Percentiles rank a stretch among this genome's conserved stretches.
These are phyloP conservation scores for Apantesis nais DNA, from an alignment of 2,888 invertebrate species.

Conservation along the genomic window DNA sequence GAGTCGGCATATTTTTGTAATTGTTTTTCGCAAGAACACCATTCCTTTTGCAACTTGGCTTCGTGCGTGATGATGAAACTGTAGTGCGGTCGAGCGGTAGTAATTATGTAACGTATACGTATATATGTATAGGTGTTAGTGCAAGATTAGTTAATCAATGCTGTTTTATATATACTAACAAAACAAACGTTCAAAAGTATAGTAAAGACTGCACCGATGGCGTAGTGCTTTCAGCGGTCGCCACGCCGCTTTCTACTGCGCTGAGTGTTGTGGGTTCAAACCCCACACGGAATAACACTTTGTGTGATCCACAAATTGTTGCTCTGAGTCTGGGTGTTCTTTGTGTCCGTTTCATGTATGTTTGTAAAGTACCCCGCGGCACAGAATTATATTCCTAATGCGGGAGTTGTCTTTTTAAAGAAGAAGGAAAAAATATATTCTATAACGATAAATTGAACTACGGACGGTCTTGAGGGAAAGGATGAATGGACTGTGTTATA, in stretches of 20 bases:
- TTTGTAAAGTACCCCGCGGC: no score
- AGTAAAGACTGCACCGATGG: no score
- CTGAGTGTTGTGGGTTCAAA: no score
- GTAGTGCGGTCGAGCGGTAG: neutral
- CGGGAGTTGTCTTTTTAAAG: no score
- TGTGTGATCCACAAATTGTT: no score
- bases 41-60: neutral
- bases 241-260: no score
- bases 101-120: neutral
- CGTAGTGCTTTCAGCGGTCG: no score
- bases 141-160: neutral
- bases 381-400: no score
- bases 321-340: no score
- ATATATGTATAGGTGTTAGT: neutral
- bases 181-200: neutral
- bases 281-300: no score
- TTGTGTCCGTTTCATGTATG: no score
- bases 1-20: slow-evolving; percentile 2
- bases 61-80: neutral
- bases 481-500: neutral
- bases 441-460: neutral
- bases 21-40: slow-evolving; percentile 4
- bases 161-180: neutral
- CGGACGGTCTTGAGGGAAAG: neutral
- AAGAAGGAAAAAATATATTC: neutral